A percentile compares a stretch with the other conserved stretches of the same genome.
Conservation (phyloP, 1,140 invertebrate species). For the Diachasma alloeum region DNA sequence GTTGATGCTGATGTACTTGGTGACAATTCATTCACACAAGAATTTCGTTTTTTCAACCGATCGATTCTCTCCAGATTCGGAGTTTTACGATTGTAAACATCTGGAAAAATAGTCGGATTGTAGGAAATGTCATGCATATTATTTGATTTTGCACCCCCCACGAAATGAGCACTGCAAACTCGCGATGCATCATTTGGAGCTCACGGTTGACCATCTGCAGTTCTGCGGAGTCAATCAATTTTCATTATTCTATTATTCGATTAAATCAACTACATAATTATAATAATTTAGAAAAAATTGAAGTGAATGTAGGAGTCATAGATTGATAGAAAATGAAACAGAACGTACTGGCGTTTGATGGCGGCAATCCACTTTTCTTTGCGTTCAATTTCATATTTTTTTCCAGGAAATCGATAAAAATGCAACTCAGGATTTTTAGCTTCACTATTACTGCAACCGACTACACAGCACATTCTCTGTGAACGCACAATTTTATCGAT, state of each 20-base stretch:
- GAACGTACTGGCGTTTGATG: background rate
- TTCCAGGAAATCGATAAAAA: conserved; percentile 6
- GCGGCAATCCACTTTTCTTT: background rate
- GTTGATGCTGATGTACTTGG: no score
- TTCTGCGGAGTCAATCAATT: no score
- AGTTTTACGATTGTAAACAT: background rate
- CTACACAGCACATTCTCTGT: background rate
- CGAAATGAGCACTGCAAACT: conserved; percentile 32
- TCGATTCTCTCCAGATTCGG: background rate
- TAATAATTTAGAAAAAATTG: no score
- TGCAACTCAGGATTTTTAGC: background rate
- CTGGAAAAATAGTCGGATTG: conserved; percentile 27
- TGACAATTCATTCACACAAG: no score
- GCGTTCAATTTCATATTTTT: background rate
- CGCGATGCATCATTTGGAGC: background rate
- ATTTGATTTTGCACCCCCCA: conserved; percentile 18
- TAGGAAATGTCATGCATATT: conserved; percentile 1
- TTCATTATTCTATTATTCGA: background rate
- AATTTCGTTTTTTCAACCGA: no score
- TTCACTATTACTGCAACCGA: background rate
- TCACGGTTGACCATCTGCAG: background rate
- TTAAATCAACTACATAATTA: background rate
- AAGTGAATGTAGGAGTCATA: no score
- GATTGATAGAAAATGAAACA: no score
- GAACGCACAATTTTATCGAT: background rate